A percentile compares a stretch with the other conserved stretches of the same genome.
Evolutionary conservation across 1,140 invertebrate genomes (phyloP).

Genomic region (Ericerus pela): DNA sequence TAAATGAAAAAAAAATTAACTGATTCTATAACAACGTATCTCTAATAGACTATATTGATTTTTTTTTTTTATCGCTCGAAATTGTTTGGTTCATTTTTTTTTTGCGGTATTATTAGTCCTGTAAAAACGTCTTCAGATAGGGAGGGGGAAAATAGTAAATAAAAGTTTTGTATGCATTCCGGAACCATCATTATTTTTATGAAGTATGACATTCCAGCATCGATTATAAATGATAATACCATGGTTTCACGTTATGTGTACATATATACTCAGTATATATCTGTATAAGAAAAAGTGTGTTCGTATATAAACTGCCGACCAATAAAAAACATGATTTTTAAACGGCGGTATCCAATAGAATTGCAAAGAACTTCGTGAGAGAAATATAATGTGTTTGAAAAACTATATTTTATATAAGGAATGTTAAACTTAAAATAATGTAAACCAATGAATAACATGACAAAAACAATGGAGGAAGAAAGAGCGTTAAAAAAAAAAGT

Average conservation of each 20-base stretch:
- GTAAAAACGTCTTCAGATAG: too few relatives aligned
- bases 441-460: constrained; percentile 9
- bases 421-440: constrained; percentile 2
- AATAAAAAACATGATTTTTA: not conserved
- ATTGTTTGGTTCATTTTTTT: too few relatives aligned
- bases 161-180: too few relatives aligned
- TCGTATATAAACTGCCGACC: not conserved
- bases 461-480: too few relatives aligned
- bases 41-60: too few relatives aligned
- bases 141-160: too few relatives aligned
- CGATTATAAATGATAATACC: constrained; percentile 1
- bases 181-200: not conserved
- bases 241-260: constrained; percentile 2
- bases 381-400: constrained; percentile 10
- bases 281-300: not conserved
- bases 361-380: constrained; percentile 9
- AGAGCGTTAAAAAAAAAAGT: not conserved
- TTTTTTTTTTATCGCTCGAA: too few relatives aligned
- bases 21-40: too few relatives aligned
- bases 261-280: not conserved
- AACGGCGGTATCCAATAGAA: constrained; percentile 8
- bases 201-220: not conserved
- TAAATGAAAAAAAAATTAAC: too few relatives aligned
- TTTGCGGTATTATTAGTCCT: too few relatives aligned
- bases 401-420: constrained; percentile 1